phyloP scores from a whole-genome alignment of 92 coral and sea anemone genomes.

The Zoanthus gigantus region DNA sequence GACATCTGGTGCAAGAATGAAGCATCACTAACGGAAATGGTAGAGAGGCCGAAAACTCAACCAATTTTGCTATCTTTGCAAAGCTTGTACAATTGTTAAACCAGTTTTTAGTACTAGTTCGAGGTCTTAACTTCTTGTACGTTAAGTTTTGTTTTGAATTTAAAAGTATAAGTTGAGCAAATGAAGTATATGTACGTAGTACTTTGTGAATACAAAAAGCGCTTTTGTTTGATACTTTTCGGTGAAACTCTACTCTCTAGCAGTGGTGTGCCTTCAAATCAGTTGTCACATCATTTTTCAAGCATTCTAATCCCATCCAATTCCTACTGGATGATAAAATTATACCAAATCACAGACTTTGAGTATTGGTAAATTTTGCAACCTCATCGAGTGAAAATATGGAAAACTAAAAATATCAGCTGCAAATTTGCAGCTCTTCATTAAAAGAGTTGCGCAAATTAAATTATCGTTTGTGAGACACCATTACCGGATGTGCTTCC shows the following conservation, averaged over 20 bases:
- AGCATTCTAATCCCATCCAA: constrained; percentile 33
- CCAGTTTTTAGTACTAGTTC: background rate
- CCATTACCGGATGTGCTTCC: constrained; percentile 32
- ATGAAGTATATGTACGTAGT: background rate
- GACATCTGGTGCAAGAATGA: constrained; percentile 54
- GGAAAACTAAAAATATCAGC: background rate
- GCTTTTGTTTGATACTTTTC: background rate
- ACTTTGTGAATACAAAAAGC: background rate
- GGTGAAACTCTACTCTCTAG: constrained; percentile 34
- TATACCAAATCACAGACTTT: background rate
- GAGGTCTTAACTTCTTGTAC: background rate
- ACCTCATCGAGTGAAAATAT: background rate
- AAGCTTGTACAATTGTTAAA: constrained; percentile 20
- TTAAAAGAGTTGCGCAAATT: constrained; percentile 44
- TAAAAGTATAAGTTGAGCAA: background rate
- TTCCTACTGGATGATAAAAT: constrained; percentile 7
- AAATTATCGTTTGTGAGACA: constrained; percentile 36
- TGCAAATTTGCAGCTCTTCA: constrained; percentile 4
- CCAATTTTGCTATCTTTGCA: constrained; percentile 8
- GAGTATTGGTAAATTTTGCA: background rate
- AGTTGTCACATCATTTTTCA: constrained; percentile 45
- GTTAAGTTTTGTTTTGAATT: constrained; percentile 4
- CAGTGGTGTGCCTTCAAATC: constrained; percentile 29
- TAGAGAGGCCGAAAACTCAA: constrained; percentile 38
- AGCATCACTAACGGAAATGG: constrained; percentile 41